These are phyloP conservation scores for Drosophila leontia DNA, from an alignment of 1,140 invertebrate genomes.

Conservation along the genomic window DNA sequence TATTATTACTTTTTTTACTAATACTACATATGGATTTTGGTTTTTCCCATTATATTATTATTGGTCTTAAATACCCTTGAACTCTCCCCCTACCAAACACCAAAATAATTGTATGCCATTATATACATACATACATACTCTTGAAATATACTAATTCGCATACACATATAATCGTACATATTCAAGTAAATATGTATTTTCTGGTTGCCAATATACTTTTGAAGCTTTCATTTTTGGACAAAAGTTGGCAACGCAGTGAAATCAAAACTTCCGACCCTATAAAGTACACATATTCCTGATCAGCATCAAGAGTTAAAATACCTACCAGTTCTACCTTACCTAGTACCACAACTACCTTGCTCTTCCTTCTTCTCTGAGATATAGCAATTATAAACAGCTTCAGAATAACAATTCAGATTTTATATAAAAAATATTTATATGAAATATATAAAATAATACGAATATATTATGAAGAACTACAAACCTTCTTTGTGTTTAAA, in stretches of 20 bases:
- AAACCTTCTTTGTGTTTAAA: not conserved
- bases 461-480: not conserved
- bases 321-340: not conserved
- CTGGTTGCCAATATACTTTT: no score
- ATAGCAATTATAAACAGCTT: not conserved
- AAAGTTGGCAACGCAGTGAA: no score
- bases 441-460: no score
- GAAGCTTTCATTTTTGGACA: no score
- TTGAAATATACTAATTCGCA: no score
- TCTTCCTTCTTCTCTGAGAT: not conserved
- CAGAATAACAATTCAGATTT: not conserved
- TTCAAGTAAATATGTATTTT: no score
- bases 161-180: no score
- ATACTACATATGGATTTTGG: no score
- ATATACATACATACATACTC: no score
- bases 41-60: not conserved
- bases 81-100: not conserved
- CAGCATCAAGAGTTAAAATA: not conserved
- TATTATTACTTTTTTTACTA: no score
- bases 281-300: not conserved
- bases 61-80: not conserved
- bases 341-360: not conserved
- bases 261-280: not conserved
- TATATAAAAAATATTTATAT: not conserved
- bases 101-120: slow-evolving; percentile 3